Evolutionary conservation across 2,888 invertebrate genomes (phyloP), one percentile per base, ranked within the genome.

Genomic region (Drosophila borealis): DNA sequence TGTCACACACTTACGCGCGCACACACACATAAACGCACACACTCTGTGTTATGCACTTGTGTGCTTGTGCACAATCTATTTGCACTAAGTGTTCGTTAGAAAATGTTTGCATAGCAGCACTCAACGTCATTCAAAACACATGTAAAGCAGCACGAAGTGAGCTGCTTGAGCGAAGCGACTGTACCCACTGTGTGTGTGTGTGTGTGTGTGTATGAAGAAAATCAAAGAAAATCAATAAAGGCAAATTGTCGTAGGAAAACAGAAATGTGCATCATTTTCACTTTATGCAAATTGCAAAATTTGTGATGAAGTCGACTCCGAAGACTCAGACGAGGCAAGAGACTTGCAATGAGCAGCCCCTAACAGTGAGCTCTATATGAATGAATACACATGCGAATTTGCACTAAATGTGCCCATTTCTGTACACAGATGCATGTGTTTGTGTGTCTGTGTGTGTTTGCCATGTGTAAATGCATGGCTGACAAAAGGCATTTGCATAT

Each of bases 401-500:
- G 11, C 41, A 49, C 37, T 48, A 70, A 70, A 53, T 66, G n/a
- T 53, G 39, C 33, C 54, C 42, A 37, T 57, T 42, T 33, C 17
- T 11, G 11, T 49, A 29, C 2, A 29, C 29, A 29, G 1, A 25
- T 25, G 41, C 45, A 10, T 33, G 37, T 39, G 39, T 49, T 29
- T 49, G 36, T 46, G 29, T 44, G 42, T 49, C 41, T 41, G 29
- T 48, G 25, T 61, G 59, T 85, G 62, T 76, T 74, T 81, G 72
- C 42, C 59, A 70, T 81, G 79, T 79, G 79, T 78, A 79, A 86
- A 82, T 86, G 87, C 85, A 81, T 73, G 79, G 78, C 87, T 87
- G 85, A 87, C 87, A 86, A 86, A 86, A 87, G 87, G 85, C 85
- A 86, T 86, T 86, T 86, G 86, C 86, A 86, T 86, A 86, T 87